Conservation (phyloP, 2,888 invertebrate species). For the Melitaea athalia region DNA sequence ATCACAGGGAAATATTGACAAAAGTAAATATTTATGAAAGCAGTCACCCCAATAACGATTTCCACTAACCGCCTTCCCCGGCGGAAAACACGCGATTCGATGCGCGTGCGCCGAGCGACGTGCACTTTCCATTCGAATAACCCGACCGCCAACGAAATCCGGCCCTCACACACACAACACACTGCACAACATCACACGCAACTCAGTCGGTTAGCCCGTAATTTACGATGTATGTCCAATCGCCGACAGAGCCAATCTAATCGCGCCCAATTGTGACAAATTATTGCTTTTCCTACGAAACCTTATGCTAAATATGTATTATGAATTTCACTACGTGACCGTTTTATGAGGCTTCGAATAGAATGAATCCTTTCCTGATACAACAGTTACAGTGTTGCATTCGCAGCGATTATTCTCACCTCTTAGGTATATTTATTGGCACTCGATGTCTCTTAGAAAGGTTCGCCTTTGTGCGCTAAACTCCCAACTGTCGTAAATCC, state of each 20-base stretch:
- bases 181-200: slow-evolving; percentile 54
- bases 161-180: slow-evolving; percentile 28
- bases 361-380: slow-evolving; percentile 52
- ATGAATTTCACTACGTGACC: slow-evolving; percentile 69
- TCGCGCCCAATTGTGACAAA: slow-evolving; percentile 81
- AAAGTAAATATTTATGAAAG: slow-evolving; percentile 81
- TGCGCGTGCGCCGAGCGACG: slow-evolving; percentile 74
- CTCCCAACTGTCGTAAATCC: slow-evolving; percentile 69
- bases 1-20: slow-evolving; percentile 69
- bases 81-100: slow-evolving; percentile 79
- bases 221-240: slow-evolving; percentile 81
- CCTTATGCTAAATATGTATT: slow-evolving; percentile 72
- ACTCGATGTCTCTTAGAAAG: slow-evolving; percentile 75
- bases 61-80: slow-evolving; percentile 73
- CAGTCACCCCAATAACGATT: slow-evolving; percentile 82
- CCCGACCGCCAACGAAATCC: slow-evolving; percentile 53
- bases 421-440: slow-evolving; percentile 75
- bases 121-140: slow-evolving; percentile 68
- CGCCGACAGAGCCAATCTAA: slow-evolving; percentile 78
- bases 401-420: slow-evolving; percentile 67
- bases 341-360: slow-evolving; percentile 61
- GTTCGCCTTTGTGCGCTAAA: slow-evolving; percentile 70
- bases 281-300: slow-evolving; percentile 81
- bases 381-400: slow-evolving; percentile 70
- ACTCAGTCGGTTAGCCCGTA: slow-evolving; percentile 64